Base-by-base conservation (phyloP, 2,888 invertebrate species). In the Cetonia aurata region DNA sequence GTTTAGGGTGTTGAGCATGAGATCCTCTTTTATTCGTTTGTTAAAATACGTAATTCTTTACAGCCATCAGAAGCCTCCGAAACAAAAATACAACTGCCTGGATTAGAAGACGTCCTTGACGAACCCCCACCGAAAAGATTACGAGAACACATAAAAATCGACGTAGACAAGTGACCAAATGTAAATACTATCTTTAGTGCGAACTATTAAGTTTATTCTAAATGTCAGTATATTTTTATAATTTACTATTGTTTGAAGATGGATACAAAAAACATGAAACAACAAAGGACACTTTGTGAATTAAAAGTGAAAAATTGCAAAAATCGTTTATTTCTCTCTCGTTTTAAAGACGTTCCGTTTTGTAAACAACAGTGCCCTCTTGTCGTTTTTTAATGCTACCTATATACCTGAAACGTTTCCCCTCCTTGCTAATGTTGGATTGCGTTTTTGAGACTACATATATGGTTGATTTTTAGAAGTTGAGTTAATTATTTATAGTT, bases 31-130 rank as follows among this genome's bases (percentile, higher is more conserved):
- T 50, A 50, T 48, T 57, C 15, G 15, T 57, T 15, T 67, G 48
- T 68, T 67, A 13, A 68, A 56, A 19, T 33, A 25, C 37, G 33
- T 41, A 62, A 60, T 68, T 68, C 50, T 68, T 81, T 82, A 1
- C 86, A 93, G 92, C 93, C 93, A 12, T 92, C 92, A 6, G 92
- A 92, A 86, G 93, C 93, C n/a, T 91, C 92, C 2, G 92, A 93
- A 78, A 93, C 93, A 15, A 91, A 92, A 83, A 92, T 93, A 78
- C 90, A 91, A 80, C 86, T 93, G 75, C 92, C 92, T 13, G 92
- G 92, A 31, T 85, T 93, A 72, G 91, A 88, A 72, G 89, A 88
- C 72, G 85, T 86, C 37, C 77, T 82, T 17, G 83, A 83, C 19
- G 85, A 85, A 71, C 86, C 86, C 2, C 85, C 86, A 56, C 80